Base-by-base conservation (phyloP, 2,888 invertebrate species). In the Latrodectus hesperus region DNA sequence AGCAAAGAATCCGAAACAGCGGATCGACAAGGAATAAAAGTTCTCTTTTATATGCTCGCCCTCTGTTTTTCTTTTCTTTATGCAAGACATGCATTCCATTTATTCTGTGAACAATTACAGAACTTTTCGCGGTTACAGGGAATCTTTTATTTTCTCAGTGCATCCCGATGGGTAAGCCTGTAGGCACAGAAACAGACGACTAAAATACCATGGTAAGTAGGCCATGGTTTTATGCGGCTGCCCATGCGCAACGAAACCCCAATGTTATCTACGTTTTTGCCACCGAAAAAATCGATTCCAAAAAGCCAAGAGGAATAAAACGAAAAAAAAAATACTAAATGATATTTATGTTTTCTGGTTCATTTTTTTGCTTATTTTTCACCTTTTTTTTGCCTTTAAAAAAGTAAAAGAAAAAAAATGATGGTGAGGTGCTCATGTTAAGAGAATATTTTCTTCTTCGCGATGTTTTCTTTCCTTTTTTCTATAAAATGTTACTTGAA, bases 281-380 rank as follows among this genome's bases (percentile, higher is more conserved):
- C 65, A 10, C 65, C 22, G 22, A 71, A 64, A 22, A 82, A 82
- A 82, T 82, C 82, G 82, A 82, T 82, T 53, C 67, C 53, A 73
- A 74, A 81, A 81, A 73, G 53, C 75, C 73, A 82, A 68, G 75
- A 75, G 75, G 82, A 49, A 60, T 60, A 60, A n/a, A 38, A 38
- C 38, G 38, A 38, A 38, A 60, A 74, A 73, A 72, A 73, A 73
- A 53, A 68, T 26, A 75, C 82, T 82, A 82, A 82, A 82, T 82
- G 82, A 82, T 82, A 82, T 82, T 82, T 82, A 82, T 82, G 82
- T 82, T 82, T 82, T 82, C 82, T 60, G 67, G 75, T 51, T 67
- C 60, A 70, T 75, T 82, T 82, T 82, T 70, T 22, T 49, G 26
- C 22, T 67, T 82, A 67, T 68, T 70, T 55, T 70, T n/a, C 64